phyloP scores from a whole-genome alignment of 2,888 invertebrate species.

The Tetranychus truncatus region DNA sequence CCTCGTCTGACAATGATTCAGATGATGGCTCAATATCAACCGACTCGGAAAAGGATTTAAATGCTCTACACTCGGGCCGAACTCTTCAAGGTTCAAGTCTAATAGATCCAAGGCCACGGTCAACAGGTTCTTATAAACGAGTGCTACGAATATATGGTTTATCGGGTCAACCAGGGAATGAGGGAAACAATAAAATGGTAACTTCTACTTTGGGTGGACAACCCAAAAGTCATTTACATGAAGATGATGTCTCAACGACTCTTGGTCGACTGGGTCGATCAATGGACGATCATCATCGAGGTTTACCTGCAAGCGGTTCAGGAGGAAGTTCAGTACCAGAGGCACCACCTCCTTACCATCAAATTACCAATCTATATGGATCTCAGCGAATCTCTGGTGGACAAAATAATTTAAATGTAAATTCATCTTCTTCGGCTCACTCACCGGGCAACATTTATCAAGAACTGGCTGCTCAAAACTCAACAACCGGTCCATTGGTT shows the following conservation, averaged over 20 bases:
- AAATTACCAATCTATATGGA: neutral
- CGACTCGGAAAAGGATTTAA: neutral
- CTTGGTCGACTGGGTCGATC: neutral
- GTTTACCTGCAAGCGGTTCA: neutral
- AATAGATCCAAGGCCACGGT: neutral
- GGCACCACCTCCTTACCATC: conserved; percentile 8
- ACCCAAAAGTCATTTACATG: too few relatives aligned
- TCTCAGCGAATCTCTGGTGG: neutral
- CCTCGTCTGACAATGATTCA: neutral
- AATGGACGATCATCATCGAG: neutral
- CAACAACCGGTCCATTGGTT: conserved; percentile 27
- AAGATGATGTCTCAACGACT: too few relatives aligned
- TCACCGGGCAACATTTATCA: neutral
- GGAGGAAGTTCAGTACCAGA: neutral
- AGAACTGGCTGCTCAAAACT: neutral
- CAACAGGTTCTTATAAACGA: neutral
- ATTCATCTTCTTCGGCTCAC: neutral
- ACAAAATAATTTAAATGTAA: neutral
- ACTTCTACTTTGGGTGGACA: too few relatives aligned
- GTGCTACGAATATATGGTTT: neutral
- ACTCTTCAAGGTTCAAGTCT: neutral
- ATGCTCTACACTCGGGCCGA: neutral
- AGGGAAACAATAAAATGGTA: too few relatives aligned
- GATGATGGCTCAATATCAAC: neutral
- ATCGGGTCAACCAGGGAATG: too few relatives aligned